These are phyloP conservation scores for Rana temporaria DNA, from an alignment of 2,113 vertebrate genomes.

Conservation along the genomic window DNA sequence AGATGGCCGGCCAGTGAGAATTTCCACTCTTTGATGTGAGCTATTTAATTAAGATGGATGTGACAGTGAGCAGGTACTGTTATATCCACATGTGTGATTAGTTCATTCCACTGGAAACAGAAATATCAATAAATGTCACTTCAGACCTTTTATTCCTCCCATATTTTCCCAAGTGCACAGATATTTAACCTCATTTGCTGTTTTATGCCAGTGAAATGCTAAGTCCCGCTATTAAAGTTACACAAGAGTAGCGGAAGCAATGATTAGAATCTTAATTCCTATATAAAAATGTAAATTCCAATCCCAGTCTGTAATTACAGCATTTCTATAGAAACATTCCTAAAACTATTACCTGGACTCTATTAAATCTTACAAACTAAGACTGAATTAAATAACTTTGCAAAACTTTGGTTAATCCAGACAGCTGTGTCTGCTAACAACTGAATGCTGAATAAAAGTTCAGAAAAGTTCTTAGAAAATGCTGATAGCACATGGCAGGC, in stretches of 20 bases:
- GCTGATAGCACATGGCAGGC: too few species aligned
- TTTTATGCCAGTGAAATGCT: neutral
- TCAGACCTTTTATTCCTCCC: constrained; percentile 12
- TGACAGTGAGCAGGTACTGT: constrained; percentile 22
- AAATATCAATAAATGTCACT: constrained; percentile 19
- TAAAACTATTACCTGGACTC: too few species aligned
- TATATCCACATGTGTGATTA: constrained; percentile 38
- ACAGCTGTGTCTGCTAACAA: too few species aligned
- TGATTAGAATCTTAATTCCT: neutral
- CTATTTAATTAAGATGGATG: constrained; percentile 32
- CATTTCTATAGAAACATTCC: too few species aligned
- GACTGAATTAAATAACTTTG: too few species aligned
- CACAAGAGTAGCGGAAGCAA: neutral
- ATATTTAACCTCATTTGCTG: constrained; percentile 27
- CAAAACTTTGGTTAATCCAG: too few species aligned
- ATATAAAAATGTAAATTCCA: too few species aligned
- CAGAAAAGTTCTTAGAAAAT: too few species aligned
- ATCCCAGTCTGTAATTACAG: too few species aligned
- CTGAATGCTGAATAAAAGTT: too few species aligned
- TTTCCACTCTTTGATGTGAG: constrained; percentile 19
- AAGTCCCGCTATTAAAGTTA: neutral
- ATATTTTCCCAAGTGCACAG: neutral
- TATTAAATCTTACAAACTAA: too few species aligned
- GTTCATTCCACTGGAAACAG: constrained; percentile 9
- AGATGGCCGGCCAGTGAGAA: neutral